phyloP scores from a whole-genome alignment of 2,888 invertebrate genomes.

The Andrena praecox region DNA sequence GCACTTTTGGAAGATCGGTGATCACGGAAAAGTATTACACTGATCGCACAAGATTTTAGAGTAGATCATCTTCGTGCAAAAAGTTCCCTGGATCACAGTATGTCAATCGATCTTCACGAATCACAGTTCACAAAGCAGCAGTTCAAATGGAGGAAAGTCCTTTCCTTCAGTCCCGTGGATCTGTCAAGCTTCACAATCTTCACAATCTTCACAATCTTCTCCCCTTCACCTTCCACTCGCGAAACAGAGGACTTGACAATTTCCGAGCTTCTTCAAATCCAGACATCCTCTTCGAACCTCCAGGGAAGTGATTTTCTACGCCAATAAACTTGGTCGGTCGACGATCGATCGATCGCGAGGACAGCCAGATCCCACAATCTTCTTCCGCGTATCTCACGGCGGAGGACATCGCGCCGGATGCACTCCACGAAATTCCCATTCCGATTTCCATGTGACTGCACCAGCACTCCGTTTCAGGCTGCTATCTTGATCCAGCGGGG shows the following conservation, averaged over 20 bases:
- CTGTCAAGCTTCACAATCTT: background rate
- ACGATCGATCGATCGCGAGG: background rate
- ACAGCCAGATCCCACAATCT: background rate
- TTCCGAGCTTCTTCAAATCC: background rate
- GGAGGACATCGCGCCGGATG: background rate
- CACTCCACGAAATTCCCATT: constrained; percentile 33
- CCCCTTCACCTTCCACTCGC: background rate
- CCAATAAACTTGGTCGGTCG: background rate
- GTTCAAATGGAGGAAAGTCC: too few species aligned
- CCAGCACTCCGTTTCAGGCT: constrained; percentile 28
- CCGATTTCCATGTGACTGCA: constrained; percentile 42
- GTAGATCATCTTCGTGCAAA: too few species aligned
- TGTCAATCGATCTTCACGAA: too few species aligned
- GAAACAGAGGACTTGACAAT: background rate
- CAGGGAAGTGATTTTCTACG: background rate
- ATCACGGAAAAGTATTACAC: too few species aligned
- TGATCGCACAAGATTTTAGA: too few species aligned
- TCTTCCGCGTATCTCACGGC: background rate
- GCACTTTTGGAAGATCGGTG: too few species aligned
- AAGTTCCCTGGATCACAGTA: too few species aligned
- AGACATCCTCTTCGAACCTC: background rate
- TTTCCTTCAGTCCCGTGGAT: background rate
- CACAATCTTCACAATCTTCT: background rate
- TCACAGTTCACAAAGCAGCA: too few species aligned
- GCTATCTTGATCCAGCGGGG: constrained; percentile 38